A percentile compares a stretch with the other conserved stretches of the same genome.
Evolutionary conservation across 1,140 invertebrate genomes (phyloP).

Genomic region (Lysiphlebus fabarum): DNA sequence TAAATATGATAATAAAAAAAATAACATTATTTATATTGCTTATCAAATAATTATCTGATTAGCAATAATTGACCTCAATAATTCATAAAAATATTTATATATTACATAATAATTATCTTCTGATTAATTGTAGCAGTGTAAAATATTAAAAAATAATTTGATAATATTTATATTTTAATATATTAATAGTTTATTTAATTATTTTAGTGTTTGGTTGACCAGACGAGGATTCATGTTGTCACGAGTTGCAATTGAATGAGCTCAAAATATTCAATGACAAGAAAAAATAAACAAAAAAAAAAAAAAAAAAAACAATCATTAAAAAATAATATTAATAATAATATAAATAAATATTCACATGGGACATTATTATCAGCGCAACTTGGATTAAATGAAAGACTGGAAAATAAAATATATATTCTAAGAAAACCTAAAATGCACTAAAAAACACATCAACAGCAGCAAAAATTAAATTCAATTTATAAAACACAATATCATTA

Average conservation of each 20-base stretch:
- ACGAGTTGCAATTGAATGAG: conserved; percentile 62
- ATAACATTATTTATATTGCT: neutral
- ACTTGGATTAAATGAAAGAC: conserved; percentile 41
- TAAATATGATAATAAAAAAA: neutral
- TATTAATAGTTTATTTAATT: conserved; percentile 26
- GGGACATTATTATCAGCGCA: neutral
- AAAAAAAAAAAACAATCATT: conserved; percentile 7
- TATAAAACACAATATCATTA: too few species aligned
- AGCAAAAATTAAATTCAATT: too few species aligned
- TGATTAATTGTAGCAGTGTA: neutral
- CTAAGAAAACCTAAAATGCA: conserved; percentile 33
- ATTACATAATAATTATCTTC: too few species aligned
- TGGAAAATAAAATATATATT: conserved; percentile 28
- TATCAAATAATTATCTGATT: conserved; percentile 2
- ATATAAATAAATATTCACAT: conserved; percentile 1
- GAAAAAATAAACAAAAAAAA: conserved; percentile 9
- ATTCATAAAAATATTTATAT: too few species aligned
- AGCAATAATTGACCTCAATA: neutral
- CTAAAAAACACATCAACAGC: conserved; percentile 29
- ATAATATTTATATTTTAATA: conserved; percentile 15
- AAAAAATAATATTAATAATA: neutral
- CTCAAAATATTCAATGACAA: neutral
- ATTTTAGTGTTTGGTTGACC: conserved; percentile 65
- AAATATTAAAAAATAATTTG: neutral
- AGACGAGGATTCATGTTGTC: conserved; percentile 65